Evolutionary conservation across 2,888 invertebrate genomes (phyloP).

Genomic region (Corythucha ciliata): DNA sequence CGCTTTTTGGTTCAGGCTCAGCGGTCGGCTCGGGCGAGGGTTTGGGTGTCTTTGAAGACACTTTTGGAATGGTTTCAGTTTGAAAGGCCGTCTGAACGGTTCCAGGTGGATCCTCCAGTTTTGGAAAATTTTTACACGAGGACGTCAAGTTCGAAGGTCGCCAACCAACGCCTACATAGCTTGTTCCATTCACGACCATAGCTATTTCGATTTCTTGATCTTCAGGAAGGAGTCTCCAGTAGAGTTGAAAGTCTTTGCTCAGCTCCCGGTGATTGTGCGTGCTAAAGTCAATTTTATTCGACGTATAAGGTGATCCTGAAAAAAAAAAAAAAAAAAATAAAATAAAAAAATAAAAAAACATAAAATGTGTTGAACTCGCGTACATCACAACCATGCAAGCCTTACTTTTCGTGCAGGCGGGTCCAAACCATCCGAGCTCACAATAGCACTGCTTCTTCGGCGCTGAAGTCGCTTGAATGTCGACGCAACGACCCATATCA

Average conservation of each 20-base stretch:
- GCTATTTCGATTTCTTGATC: slow-evolving; percentile 80
- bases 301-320: slow-evolving; percentile 65
- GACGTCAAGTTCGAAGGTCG: slow-evolving; percentile 65
- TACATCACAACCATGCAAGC: too few relatives aligned
- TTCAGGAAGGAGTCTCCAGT: slow-evolving; percentile 76
- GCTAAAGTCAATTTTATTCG: slow-evolving; percentile 59
- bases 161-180: slow-evolving; percentile 90
- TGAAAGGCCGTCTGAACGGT: slow-evolving; percentile 33
- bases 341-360: background rate
- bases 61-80: slow-evolving; percentile 17
- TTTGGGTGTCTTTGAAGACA: slow-evolving; percentile 6
- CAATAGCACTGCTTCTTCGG: slow-evolving; percentile 84
- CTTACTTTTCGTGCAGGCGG: slow-evolving; percentile 71
- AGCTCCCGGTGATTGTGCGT: slow-evolving; percentile 61
- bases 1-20: slow-evolving; percentile 44
- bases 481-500: slow-evolving; percentile 72
- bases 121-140: slow-evolving; percentile 70
- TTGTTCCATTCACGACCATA: slow-evolving; percentile 76
- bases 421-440: slow-evolving; percentile 78
- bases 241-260: slow-evolving; percentile 65
- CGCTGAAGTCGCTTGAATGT: slow-evolving; percentile 68
- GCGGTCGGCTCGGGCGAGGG: slow-evolving; percentile 42
- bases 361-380: background rate
- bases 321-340: slow-evolving; percentile 28
- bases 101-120: slow-evolving; percentile 27